These are phyloP conservation scores for Unio pictorum DNA, from an alignment of 2,888 invertebrate species.

Conservation along the genomic window DNA sequence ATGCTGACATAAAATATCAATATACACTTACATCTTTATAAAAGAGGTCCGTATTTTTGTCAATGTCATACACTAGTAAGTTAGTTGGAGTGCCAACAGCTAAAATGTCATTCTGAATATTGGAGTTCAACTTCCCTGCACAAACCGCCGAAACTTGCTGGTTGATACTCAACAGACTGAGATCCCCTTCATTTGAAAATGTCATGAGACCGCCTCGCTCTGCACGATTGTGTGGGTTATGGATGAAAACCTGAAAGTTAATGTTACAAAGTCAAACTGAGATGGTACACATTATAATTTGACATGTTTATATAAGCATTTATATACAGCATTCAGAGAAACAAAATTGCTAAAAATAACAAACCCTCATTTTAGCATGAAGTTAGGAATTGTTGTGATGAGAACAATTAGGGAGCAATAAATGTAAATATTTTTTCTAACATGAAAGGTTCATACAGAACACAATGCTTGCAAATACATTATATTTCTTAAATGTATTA, in stretches of 20 bases:
- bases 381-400: too few species aligned
- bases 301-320: too few species aligned
- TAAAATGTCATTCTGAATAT: conserved; percentile 79
- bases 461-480: too few species aligned
- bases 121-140: conserved; percentile 80
- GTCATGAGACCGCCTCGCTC: conserved; percentile 77
- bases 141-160: conserved; percentile 83
- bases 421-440: too few species aligned
- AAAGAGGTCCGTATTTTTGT: conserved; percentile 92
- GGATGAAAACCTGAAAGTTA: conserved; percentile 81
- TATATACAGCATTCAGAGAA: too few species aligned
- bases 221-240: conserved; percentile 83
- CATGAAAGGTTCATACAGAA: too few species aligned
- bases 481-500: too few species aligned
- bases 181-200: conserved; percentile 72
- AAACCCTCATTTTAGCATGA: too few species aligned
- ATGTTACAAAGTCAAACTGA: too few species aligned
- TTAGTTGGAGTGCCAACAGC: conserved; percentile 85
- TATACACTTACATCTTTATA: conserved; percentile 81
- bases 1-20: background rate
- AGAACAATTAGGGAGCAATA: too few species aligned
- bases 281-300: too few species aligned
- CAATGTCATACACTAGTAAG: conserved; percentile 88
- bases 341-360: too few species aligned
- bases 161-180: conserved; percentile 82